These are phyloP conservation scores for Scaptomyza polygonia DNA, from an alignment of 2,888 invertebrate genomes.

Conservation along the genomic window DNA sequence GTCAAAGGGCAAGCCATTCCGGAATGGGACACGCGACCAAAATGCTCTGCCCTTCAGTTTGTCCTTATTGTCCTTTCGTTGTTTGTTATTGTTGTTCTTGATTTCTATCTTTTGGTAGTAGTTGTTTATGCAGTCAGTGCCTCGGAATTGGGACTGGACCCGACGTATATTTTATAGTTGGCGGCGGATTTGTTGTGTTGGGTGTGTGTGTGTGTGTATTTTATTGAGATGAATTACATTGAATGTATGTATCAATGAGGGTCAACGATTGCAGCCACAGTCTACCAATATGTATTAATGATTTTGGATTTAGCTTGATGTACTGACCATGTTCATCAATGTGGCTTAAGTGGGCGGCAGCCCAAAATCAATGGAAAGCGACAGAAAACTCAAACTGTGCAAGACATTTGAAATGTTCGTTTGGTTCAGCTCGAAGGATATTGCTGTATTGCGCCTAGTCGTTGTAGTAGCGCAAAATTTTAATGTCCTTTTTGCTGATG, in stretches of 20 bases:
- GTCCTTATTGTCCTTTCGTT: conserved; percentile 13
- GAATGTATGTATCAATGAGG: conserved; percentile 68
- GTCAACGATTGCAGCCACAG: conserved; percentile 49
- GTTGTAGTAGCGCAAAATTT: conserved; percentile 56
- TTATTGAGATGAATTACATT: conserved; percentile 78
- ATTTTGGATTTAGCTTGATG: conserved; percentile 72
- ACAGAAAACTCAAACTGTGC: conserved; percentile 13
- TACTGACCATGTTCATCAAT: conserved; percentile 66
- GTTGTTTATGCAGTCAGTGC: conserved; percentile 71
- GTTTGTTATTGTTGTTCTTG: conserved; percentile 18
- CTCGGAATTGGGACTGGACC: conserved; percentile 25
- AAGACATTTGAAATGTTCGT: conserved; percentile 18
- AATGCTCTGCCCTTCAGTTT: conserved; percentile 18
- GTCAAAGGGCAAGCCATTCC: conserved; percentile 62
- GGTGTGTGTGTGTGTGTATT: conserved; percentile 61
- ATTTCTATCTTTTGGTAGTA: conserved; percentile 52
- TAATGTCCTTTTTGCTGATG: conserved; percentile 59
- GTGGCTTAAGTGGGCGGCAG: conserved; percentile 47
- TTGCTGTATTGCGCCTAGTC: conserved; percentile 13
- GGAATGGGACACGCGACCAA: conserved; percentile 71
- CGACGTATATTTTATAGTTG: conserved; percentile 71
- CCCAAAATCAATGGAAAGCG: conserved; percentile 34
- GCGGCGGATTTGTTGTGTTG: conserved; percentile 46
- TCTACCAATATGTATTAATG: conserved; percentile 62
- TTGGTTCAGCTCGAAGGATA: conserved; percentile 20